Conservation (phyloP, 2,113 vertebrate genomes). For the Deroptyus accipitrinus region DNA sequence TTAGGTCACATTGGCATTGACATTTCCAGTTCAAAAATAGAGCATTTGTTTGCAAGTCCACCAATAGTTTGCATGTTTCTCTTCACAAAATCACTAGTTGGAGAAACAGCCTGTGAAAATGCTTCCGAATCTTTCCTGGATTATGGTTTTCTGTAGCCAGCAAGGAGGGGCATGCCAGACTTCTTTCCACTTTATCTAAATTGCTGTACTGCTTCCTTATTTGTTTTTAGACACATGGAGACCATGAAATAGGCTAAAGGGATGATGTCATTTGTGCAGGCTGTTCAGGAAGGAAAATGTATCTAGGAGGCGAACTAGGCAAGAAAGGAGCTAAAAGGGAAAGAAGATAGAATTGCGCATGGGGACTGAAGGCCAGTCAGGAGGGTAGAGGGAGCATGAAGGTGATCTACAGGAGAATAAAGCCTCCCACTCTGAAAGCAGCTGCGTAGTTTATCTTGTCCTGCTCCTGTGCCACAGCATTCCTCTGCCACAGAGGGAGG, state of each 20-base stretch:
- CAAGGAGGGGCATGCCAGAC: not conserved
- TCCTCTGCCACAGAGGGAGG: not conserved
- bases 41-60: not conserved
- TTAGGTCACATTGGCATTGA: not conserved
- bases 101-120: conserved; percentile 8
- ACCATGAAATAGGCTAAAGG: not conserved
- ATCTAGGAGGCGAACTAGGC: not conserved
- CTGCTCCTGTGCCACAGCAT: not conserved
- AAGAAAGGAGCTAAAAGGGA: not conserved
- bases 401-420: not conserved
- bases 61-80: not conserved
- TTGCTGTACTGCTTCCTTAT: not conserved
- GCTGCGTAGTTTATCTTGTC: not conserved
- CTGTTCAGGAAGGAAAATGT: not conserved
- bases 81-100: not conserved
- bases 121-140: not conserved
- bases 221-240: not conserved
- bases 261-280: not conserved
- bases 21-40: not conserved
- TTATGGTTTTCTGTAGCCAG: not conserved
- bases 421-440: not conserved
- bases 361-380: not conserved
- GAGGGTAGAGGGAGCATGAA: not conserved
- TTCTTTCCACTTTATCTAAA: not conserved
- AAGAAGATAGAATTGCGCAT: not conserved